Evolutionary conservation across 1,140 invertebrate genomes (phyloP).

Genomic region (Gonatopus flavifemur): DNA sequence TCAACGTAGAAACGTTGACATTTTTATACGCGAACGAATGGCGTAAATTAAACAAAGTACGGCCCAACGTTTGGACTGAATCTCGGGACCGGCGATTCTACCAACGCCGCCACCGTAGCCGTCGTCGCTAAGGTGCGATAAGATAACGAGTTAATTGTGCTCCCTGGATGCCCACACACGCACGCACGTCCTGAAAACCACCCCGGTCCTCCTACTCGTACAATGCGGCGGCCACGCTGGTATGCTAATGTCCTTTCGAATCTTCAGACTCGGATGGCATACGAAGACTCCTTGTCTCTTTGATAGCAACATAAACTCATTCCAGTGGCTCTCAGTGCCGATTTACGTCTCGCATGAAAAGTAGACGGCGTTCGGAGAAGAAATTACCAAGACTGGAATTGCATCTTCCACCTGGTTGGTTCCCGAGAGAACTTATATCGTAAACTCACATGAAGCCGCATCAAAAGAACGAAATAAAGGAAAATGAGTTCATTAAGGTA

Average conservation of each 20-base stretch:
- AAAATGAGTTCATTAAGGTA: no score
- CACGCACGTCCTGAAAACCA: conserved; percentile 25
- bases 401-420: no score
- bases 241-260: conserved; percentile 57
- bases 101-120: conserved; percentile 31
- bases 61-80: conserved; percentile 57
- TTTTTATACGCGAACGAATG: conserved; percentile 33
- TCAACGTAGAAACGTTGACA: no score
- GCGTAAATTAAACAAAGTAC: conserved; percentile 58
- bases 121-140: conserved; percentile 48
- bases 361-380: no score
- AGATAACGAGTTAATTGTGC: conserved; percentile 61
- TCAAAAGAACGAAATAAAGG: no score
- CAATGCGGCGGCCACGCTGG: conserved; percentile 45
- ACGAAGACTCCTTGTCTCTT: conserved; percentile 49
- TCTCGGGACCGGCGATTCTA: conserved; percentile 42
- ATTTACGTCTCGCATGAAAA: no score
- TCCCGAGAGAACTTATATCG: background rate
- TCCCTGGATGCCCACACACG: conserved; percentile 56
- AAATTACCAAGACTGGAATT: no score
- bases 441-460: background rate
- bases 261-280: conserved; percentile 49
- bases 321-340: conserved; percentile 51
- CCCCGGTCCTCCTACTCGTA: conserved; percentile 38
- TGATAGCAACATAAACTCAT: conserved; percentile 57